Percentiles rank a stretch among this genome's conserved stretches.
These are phyloP conservation scores for Endotricha flammealis DNA, from an alignment of 2,888 invertebrate genomes.

Conservation along the genomic window DNA sequence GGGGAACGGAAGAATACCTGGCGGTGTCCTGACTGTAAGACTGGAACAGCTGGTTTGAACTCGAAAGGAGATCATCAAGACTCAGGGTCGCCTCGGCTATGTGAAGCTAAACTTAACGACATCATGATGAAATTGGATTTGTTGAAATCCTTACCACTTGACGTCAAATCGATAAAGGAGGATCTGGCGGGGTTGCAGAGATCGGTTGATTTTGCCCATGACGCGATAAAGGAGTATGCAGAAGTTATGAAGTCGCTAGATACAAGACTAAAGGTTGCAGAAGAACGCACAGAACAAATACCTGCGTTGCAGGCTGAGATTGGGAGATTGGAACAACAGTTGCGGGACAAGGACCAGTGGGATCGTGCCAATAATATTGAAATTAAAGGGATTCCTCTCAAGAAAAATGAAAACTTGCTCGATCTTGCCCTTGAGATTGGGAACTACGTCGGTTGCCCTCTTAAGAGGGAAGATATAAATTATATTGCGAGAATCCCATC, in stretches of 20 bases:
- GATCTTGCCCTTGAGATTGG: too few relatives aligned
- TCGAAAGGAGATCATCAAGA: neutral
- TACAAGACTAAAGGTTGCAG: neutral
- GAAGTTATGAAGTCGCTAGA: constrained; percentile 6
- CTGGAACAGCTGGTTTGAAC: too few relatives aligned
- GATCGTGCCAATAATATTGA: too few relatives aligned
- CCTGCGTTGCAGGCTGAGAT: too few relatives aligned
- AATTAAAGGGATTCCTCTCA: too few relatives aligned
- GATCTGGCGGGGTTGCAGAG: constrained; percentile 1
- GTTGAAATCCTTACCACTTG: neutral
- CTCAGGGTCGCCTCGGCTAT: neutral
- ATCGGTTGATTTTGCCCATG: constrained; percentile 8
- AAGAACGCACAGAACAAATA: constrained; percentile 2
- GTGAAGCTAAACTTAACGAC: neutral
- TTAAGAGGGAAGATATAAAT: too few relatives aligned
- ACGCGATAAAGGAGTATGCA: neutral
- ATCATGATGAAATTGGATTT: neutral
- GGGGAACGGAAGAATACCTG: constrained; percentile 7
- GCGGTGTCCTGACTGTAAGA: constrained; percentile 8
- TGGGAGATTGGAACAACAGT: neutral
- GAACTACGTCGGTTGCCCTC: too few relatives aligned
- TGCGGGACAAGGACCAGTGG: too few relatives aligned
- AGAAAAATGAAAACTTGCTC: too few relatives aligned
- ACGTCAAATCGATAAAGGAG: constrained; percentile 3
- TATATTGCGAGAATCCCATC: too few relatives aligned